These are phyloP conservation scores for Oxycera nigricornis DNA, from an alignment of 2,888 invertebrate genomes.

Conservation along the genomic window DNA sequence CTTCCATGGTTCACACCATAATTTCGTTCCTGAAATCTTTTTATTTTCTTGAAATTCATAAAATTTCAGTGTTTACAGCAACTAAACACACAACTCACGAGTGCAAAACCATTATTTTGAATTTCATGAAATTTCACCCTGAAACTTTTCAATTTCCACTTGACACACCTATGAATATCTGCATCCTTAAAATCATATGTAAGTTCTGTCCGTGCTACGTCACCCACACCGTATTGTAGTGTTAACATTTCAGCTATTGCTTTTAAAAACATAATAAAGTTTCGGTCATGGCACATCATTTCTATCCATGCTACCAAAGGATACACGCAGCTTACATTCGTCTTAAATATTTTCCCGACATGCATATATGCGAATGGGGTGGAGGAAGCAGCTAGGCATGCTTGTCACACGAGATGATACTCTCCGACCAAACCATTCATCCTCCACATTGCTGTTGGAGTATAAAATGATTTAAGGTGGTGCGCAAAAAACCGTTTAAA, in stretches of 20 bases:
- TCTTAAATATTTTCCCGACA: not conserved
- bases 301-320: too few species aligned
- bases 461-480: not conserved
- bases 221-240: not conserved
- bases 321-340: not conserved
- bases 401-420: too few species aligned
- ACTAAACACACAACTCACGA: not conserved
- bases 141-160: slow-evolving; percentile 6
- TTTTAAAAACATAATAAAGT: not conserved
- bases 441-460: not conserved
- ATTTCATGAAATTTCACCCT: not conserved
- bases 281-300: not conserved
- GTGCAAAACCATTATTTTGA: not conserved
- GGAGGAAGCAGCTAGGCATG: too few species aligned
- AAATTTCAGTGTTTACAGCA: not conserved
- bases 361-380: not conserved
- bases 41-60: not conserved
- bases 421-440: not conserved
- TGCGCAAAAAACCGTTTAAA: not conserved
- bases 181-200: too few species aligned
- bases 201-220: not conserved
- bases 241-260: not conserved
- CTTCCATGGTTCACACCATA: too few species aligned
- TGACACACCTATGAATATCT: too few species aligned
- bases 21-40: too few species aligned